Evolutionary conservation across 1,140 invertebrate species (phyloP).

Genomic region (Limonius californicus): DNA sequence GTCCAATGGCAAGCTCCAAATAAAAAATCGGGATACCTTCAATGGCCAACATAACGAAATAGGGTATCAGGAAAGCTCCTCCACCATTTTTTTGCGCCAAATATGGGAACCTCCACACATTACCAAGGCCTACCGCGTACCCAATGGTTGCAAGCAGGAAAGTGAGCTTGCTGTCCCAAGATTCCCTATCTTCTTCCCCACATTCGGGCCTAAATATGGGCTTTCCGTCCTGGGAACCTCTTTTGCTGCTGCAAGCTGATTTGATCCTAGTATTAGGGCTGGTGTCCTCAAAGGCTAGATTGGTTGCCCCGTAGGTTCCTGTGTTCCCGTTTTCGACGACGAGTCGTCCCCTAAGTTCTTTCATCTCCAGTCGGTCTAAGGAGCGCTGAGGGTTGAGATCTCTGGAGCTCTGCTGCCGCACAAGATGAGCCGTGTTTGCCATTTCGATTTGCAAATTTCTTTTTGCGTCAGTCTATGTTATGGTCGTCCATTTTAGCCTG

Average conservation of each 20-base stretch:
- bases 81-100: conserved; percentile 90
- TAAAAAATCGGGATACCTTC: conserved; percentile 95
- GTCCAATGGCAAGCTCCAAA: conserved; percentile 89
- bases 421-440: conserved; percentile 85
- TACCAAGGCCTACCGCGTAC: conserved; percentile 90
- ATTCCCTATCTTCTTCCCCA: conserved; percentile 78
- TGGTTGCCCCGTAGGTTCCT: conserved; percentile 77
- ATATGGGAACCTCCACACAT: conserved; percentile 91
- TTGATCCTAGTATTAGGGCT: conserved; percentile 59
- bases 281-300: conserved; percentile 79
- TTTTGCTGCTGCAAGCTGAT: conserved; percentile 40
- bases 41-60: conserved; percentile 88
- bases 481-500: not conserved
- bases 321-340: conserved; percentile 67
- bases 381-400: conserved; percentile 78
- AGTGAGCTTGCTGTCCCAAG: conserved; percentile 90
- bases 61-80: conserved; percentile 91
- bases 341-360: conserved; percentile 76
- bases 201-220: conserved; percentile 67
- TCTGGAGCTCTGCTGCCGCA: conserved; percentile 79
- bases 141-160: conserved; percentile 88
- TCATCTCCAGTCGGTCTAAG: conserved; percentile 79
- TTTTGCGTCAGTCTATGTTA: not conserved
- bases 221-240: conserved; percentile 49
- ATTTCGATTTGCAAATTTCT: conserved; percentile 51